Base-by-base conservation (phyloP, 37 sponge, comb jelly and placozoan species). In the Chondrilla cf. caribensis region DNA sequence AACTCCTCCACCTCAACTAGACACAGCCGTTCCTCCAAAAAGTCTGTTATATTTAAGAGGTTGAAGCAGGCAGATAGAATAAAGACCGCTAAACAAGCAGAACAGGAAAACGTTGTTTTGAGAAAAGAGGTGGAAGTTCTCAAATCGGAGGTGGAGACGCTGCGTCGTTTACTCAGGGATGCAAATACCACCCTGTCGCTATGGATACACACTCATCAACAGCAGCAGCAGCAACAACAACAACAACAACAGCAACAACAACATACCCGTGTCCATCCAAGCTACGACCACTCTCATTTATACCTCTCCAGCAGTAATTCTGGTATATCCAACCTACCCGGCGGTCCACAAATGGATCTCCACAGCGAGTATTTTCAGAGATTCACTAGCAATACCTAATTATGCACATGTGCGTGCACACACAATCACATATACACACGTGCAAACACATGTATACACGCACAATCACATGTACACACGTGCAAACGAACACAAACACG, bases 71-170 rank as follows among this genome's bases (percentile, higher is more conserved):
- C 86, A 0, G 90, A 86, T 7, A 86, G 86, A 37, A 32, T 90
- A 0, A 79, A 83, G 26, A 58, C 29, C 28, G 90, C 90, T 22
- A 22, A 57, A 26, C 81, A 83, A 26, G 90, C 90, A 25, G 79
- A 86, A 9, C 79, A 80, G 60, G 91, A 91, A 57, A 91, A 91
- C 57, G 77, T 86, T 26, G 86, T 86, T 59, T 81, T 87, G 0
- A 84, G 83, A n/a, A 81, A 84, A 38, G 91, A 91, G 38, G 84
- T 91, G 7, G 91, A 86, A 42, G 91, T 91, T 22, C 62, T 91
- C 1, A 91, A 91, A 65, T 84, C 87, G 18, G 91, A 91, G 60
- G 84, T 91, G 4, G 86, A 84, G 51, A 91, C 87, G 38, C 60
- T 91, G n/a, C 59, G 91, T 32, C 80, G 87, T 38, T 37, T 91